Evolutionary conservation across 1,140 invertebrate species (phyloP), one percentile per base, ranked within the genome.

Genomic region (Neodiprion virginianus): DNA sequence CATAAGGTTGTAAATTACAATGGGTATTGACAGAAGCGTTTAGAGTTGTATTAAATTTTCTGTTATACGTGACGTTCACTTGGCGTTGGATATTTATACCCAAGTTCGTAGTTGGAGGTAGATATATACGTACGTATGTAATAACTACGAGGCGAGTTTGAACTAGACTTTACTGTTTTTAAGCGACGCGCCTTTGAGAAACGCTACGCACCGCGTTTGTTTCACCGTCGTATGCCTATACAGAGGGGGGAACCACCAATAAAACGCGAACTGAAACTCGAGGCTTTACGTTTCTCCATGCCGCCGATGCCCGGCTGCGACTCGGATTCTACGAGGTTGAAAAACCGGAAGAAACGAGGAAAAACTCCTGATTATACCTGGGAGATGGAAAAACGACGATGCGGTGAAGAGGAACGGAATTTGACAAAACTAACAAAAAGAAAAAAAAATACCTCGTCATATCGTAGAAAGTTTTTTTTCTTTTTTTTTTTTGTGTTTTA

Each of bases 31-130:
- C 77, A 78, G 74, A 79, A 69, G 75, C 28, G 50, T 10, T 53
- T 3, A 53, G 50, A 53, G 10, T 53, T 53, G 50, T 14, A 53
- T 77, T 81, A 84, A 85, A 84, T 85, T 85, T 80, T 73, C 80
- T 83, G 82, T 86, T 85, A 84, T 77, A 81, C 17, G 17, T 21
- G 17, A 21, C 17, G 17, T 81, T 79, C 81, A 80, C 84, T 10
- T 14, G 50, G 50, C 81, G 83, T 86, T 88, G 86, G 85, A 80
- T 81, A 86, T 87, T 86, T 83, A 21, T 21, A 21, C 17, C 17
- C 17, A 21, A 21, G 17, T 21, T 21, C 17, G 17, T 21, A 21
- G 17, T 21, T 21, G 17, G 17, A 0, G 17, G 17, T 21, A 21
- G 17, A 21, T 1, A 21, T 21, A 21, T 21, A 21, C 17, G 17